Conservation (phyloP, 2,888 invertebrate genomes). For the Standfussiana lucernea region DNA sequence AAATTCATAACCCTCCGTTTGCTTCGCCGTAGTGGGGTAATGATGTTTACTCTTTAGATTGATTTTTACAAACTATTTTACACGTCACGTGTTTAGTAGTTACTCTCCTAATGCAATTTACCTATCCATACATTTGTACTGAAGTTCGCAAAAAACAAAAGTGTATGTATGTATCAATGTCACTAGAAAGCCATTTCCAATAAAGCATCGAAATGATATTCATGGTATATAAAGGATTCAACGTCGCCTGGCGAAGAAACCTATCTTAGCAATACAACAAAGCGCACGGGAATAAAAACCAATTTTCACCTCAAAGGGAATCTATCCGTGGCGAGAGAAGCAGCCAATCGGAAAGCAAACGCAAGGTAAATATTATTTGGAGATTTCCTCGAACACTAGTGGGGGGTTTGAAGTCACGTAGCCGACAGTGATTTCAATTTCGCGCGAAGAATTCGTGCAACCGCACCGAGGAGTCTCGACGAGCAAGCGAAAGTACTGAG, state of each 20-base stretch:
- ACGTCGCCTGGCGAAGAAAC: slow-evolving; percentile 45
- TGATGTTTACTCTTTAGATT: neutral
- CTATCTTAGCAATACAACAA: slow-evolving; percentile 71
- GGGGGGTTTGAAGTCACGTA: slow-evolving; percentile 86
- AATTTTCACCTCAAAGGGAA: slow-evolving; percentile 84
- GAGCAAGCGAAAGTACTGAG: slow-evolving; percentile 72
- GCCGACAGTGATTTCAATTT: slow-evolving; percentile 86
- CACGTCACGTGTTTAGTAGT: neutral
- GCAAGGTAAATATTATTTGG: slow-evolving; percentile 86
- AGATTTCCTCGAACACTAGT: slow-evolving; percentile 81
- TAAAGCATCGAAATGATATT: slow-evolving; percentile 37
- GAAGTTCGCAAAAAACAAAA: neutral
- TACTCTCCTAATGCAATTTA: neutral
- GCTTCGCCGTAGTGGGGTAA: too few relatives aligned
- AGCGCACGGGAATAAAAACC: slow-evolving; percentile 81
- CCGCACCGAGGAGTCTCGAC: slow-evolving; percentile 74
- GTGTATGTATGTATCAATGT: neutral
- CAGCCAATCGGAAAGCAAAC: slow-evolving; percentile 79
- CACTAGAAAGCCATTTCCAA: slow-evolving; percentile 17
- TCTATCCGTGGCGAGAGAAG: slow-evolving; percentile 75
- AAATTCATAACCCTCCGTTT: too few relatives aligned
- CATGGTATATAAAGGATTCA: slow-evolving; percentile 18
- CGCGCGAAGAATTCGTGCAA: slow-evolving; percentile 76
- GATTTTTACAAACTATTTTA: neutral
- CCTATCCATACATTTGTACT: too few relatives aligned